These are phyloP conservation scores for Athetis lepigone DNA, from an alignment of 2,888 invertebrate genomes.

Conservation along the genomic window DNA sequence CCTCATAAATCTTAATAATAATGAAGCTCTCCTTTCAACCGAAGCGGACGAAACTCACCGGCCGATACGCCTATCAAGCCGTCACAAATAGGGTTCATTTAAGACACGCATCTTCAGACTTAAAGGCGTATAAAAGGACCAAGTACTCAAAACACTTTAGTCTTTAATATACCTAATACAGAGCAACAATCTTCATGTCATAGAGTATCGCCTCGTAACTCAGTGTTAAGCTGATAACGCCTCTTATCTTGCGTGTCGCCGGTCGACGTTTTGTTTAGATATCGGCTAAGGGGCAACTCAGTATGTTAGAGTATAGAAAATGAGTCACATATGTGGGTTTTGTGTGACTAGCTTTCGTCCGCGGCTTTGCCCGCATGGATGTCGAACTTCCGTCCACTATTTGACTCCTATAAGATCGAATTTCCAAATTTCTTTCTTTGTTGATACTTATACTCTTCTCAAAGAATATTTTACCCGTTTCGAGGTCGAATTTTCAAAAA, in stretches of 20 bases:
- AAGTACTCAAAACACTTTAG: conserved; percentile 44
- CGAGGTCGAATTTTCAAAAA: no score
- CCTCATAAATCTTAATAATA: no score
- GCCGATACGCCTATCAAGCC: no score
- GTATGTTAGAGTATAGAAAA: not conserved
- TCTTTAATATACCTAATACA: conserved; percentile 36
- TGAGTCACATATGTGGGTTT: not conserved
- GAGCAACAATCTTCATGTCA: conserved; percentile 36
- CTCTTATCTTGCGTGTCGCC: conserved; percentile 39
- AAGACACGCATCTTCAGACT: not conserved
- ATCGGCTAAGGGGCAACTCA: conserved; percentile 17
- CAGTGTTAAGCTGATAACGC: conserved; percentile 54
- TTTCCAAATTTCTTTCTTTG: no score
- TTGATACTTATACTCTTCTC: no score
- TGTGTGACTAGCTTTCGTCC: no score
- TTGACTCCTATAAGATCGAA: no score
- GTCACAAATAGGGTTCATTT: not conserved
- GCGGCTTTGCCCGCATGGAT: no score
- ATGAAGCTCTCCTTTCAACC: no score
- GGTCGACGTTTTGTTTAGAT: conserved; percentile 53
- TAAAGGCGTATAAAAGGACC: conserved; percentile 4
- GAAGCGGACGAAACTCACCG: no score
- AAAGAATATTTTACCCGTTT: no score
- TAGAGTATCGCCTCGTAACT: conserved; percentile 37
- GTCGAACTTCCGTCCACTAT: no score